These are phyloP conservation scores for Amphimedon queenslandica DNA, from an alignment of 37 sponge, comb jelly and placozoan species.

Conservation along the genomic window DNA sequence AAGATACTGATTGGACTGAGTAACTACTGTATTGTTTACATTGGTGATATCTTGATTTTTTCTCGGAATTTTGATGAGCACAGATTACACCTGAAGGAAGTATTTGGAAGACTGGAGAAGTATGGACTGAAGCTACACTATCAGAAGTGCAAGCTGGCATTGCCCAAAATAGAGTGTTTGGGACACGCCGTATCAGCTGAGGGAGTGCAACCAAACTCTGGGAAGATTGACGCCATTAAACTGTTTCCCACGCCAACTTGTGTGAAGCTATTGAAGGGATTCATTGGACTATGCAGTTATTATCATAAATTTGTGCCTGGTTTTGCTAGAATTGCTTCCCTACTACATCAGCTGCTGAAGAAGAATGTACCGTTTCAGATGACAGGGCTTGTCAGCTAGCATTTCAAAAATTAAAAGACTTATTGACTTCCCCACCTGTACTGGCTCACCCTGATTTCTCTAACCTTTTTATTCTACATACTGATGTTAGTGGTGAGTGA, in stretches of 20 bases:
- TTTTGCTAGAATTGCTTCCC: too few relatives aligned
- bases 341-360: too few relatives aligned
- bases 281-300: background rate
- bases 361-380: background rate
- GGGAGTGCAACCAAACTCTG: too few relatives aligned
- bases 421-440: slow-evolving; percentile 15
- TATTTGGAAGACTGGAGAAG: background rate
- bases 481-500: slow-evolving; percentile 10
- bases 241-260: background rate
- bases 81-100: background rate
- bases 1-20: too few relatives aligned
- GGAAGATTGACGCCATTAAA: background rate
- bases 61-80: slow-evolving; percentile 18
- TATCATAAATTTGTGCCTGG: background rate
- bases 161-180: background rate
- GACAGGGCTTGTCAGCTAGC: background rate
- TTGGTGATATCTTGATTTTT: slow-evolving; percentile 16
- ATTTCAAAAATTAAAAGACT: background rate
- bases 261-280: background rate
- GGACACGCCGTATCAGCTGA: slow-evolving; percentile 10
- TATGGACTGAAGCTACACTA: slow-evolving; percentile 18
- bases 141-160: slow-evolving; percentile 1
- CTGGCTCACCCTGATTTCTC: background rate
- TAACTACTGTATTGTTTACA: slow-evolving; percentile 3
- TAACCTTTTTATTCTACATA: background rate